Conservation (phyloP, 2,113 vertebrate species). For the Thermophis baileyi region DNA sequence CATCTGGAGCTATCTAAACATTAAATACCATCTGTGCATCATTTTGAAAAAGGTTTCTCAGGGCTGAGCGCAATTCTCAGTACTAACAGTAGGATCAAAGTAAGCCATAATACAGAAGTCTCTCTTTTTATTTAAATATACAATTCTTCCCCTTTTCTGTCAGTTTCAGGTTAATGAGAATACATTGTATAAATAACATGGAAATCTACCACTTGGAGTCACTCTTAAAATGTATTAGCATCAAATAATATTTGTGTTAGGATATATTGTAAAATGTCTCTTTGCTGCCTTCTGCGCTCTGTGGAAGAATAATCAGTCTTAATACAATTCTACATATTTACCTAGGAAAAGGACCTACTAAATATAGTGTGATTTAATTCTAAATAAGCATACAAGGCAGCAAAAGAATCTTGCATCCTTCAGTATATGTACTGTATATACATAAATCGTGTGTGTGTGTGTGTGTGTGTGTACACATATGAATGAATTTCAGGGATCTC, state of each 20-base stretch:
- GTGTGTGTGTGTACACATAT: background rate
- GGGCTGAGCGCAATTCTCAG: background rate
- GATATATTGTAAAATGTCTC: background rate
- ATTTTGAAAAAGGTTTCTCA: background rate
- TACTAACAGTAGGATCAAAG: background rate
- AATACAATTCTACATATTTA: background rate
- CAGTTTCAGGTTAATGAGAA: background rate
- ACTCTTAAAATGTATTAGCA: background rate
- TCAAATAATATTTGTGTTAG: slow-evolving; percentile 9
- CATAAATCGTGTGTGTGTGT: background rate
- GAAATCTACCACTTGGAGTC: slow-evolving; percentile 7
- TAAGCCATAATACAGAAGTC: background rate
- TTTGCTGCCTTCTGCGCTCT: background rate
- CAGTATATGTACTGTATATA: background rate
- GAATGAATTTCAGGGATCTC: background rate
- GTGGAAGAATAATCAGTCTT: background rate
- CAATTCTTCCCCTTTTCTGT: background rate
- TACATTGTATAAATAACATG: background rate
- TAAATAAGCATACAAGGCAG: background rate
- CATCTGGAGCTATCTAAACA: background rate
- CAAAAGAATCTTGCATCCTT: background rate
- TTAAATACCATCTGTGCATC: background rate
- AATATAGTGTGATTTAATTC: background rate
- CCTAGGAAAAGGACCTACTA: background rate
- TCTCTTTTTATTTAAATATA: background rate